Evolutionary conservation across 2,888 invertebrate genomes (phyloP), one percentile per base, ranked within the genome.

Genomic region (Lymantria dispar): DNA sequence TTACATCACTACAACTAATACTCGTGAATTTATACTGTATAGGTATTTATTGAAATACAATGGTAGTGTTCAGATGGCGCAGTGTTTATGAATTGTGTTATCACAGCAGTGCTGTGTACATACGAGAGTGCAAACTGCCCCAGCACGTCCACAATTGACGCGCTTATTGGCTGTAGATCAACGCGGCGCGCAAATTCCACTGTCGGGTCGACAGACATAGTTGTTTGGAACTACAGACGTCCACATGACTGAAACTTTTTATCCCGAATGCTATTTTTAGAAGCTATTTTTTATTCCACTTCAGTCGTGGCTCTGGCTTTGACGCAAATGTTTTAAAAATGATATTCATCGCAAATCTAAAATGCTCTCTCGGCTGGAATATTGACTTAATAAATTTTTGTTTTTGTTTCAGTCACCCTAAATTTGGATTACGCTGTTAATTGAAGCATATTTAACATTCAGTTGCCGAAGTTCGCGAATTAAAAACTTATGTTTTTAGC

Each of bases 321-420:
- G 85, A 83, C 85, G 84, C 80, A 82, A 75, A 76, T 76, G 62
- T 66, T 60, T 71, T 65, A 69, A 74, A 77, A 78, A 80, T 78
- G 75, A 69, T 76, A 70, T 70, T 63, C 52, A 52, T 60, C 66
- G 64, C 71, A 63, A 73, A 73, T 70, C 58, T 50, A 58, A 52
- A 29, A 36, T 3, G 56, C 53, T 50, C 54, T 57, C 50, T 51
- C 43, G 52, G 56, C 53, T 56, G 59, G 52, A 47, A 48, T 58
- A 52, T 61, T 54, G 52, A 59, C 53, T 56, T 79, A 75, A 81
- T 62, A 62, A 55, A 51, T 45, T 56, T 49, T 56, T 75, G 48
- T 78, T 75, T 78, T 83, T 87, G 88, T 91, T 91, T 78, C 91
- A 91, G 91, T 78, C 85, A 83, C 87, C 87, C 76, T 87, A 83